A percentile compares a stretch with the other conserved stretches of the same genome.
Evolutionary conservation across 1,140 invertebrate genomes (phyloP).

Genomic region (Polypedilum pembai): DNA sequence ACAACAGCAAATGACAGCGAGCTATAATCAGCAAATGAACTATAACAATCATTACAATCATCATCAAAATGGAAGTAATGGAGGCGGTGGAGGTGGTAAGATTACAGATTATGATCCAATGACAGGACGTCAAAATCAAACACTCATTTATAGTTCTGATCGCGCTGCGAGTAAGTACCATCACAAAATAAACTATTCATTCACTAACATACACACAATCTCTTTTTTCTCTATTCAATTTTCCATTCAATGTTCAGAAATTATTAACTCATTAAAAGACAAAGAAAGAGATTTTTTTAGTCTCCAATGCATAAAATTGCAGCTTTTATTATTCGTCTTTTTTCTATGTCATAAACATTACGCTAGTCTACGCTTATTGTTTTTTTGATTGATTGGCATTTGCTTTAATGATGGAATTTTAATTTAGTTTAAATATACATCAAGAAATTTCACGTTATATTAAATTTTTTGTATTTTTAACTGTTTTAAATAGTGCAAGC

Average conservation of each 20-base stretch:
- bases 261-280: too few species aligned
- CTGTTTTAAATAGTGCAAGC: conserved; percentile 1
- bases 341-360: too few species aligned
- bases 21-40: conserved; percentile 21
- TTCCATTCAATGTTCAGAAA: too few species aligned
- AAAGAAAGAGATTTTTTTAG: background rate
- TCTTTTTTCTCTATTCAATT: background rate
- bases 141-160: conserved; percentile 78
- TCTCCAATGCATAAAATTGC: background rate
- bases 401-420: background rate
- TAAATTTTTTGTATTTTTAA: background rate
- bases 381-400: conserved; percentile 8
- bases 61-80: conserved; percentile 30
- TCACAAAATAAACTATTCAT: background rate
- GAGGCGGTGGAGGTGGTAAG: conserved; percentile 48
- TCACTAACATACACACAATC: conserved; percentile 2
- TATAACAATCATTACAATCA: conserved; percentile 24
- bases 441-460: background rate
- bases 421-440: background rate
- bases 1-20: conserved; percentile 23
- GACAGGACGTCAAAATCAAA: conserved; percentile 61
- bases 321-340: background rate
- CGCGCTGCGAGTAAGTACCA: conserved; percentile 49
- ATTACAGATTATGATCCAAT: conserved; percentile 75
- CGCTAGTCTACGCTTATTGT: background rate